Conservation (phyloP, 2,113 vertebrate species). For the Campylomormyrus numenius region DNA sequence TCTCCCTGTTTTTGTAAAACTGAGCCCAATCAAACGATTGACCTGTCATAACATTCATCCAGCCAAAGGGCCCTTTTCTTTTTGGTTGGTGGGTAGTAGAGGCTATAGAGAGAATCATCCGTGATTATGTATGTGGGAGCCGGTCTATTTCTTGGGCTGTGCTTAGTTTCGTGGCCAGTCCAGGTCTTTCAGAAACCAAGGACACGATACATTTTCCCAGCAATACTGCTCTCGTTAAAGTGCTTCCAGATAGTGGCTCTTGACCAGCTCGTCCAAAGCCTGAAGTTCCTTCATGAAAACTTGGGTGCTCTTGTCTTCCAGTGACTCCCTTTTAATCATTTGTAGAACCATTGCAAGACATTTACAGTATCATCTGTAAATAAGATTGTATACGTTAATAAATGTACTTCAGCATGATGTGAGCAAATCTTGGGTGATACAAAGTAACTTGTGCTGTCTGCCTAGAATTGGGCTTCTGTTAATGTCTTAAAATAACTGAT, state of each 20-base stretch:
- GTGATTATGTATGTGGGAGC: slow-evolving; percentile 16
- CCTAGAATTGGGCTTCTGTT: background rate
- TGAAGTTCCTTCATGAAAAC: slow-evolving; percentile 46
- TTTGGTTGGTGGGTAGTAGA: slow-evolving; percentile 22
- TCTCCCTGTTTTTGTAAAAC: slow-evolving; percentile 34
- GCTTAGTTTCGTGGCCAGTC: slow-evolving; percentile 26
- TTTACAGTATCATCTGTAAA: background rate
- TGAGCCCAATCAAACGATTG: slow-evolving; percentile 45
- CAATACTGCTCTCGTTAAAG: slow-evolving; percentile 47
- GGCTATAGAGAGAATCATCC: slow-evolving; percentile 29
- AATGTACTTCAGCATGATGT: background rate
- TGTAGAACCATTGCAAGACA: background rate
- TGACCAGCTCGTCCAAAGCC: slow-evolving; percentile 43
- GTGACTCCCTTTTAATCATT: slow-evolving; percentile 14
- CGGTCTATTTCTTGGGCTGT: slow-evolving; percentile 30
- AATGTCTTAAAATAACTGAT: background rate
- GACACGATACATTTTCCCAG: slow-evolving; percentile 30
- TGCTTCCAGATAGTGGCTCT: slow-evolving; percentile 57
- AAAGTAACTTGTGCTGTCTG: background rate
- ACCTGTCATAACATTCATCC: slow-evolving; percentile 50
- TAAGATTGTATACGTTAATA: background rate
- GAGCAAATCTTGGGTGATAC: background rate
- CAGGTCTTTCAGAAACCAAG: background rate
- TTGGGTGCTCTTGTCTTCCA: slow-evolving; percentile 38
- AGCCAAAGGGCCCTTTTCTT: slow-evolving; percentile 29